A percentile compares a stretch with the other conserved stretches of the same genome.
Conservation (phyloP, 2,797 vertebrate species). For the Eptatretus atami region DNA sequence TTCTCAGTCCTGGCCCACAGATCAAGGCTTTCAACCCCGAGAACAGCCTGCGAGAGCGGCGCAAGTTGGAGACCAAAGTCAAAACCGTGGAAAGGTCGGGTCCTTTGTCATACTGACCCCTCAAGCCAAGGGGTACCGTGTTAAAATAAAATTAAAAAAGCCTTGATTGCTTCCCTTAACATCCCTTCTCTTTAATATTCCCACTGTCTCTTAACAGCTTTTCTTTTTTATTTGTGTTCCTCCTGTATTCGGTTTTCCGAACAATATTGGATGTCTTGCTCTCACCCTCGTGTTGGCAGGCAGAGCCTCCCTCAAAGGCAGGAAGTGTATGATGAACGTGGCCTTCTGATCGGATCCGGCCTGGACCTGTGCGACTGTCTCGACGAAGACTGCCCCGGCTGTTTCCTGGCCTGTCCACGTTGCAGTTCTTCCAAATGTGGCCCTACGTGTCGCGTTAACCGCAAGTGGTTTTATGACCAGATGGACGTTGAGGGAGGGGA, state of each 20-base stretch:
- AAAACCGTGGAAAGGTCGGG: constrained; percentile 18
- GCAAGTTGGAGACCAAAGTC: constrained; percentile 26
- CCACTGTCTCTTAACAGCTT: neutral
- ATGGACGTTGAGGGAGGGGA: constrained; percentile 87
- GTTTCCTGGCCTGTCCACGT: constrained; percentile 67
- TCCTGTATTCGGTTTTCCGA: too few relatives aligned
- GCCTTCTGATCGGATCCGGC: constrained; percentile 39
- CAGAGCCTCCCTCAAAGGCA: constrained; percentile 39
- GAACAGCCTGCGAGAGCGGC: constrained; percentile 31
- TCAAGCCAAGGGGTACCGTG: neutral
- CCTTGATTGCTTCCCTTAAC: neutral
- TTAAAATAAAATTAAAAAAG: constrained; percentile 1
- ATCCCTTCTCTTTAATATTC: neutral
- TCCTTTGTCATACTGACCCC: constrained; percentile 20
- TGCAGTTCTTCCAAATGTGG: constrained; percentile 67
- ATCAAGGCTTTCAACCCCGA: constrained; percentile 28
- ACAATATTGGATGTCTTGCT: neutral
- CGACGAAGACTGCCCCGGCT: constrained; percentile 64
- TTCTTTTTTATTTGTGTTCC: neutral
- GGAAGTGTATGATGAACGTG: constrained; percentile 54
- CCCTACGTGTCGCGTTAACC: constrained; percentile 60
- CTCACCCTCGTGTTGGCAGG: constrained; percentile 14
- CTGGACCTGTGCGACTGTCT: constrained; percentile 83
- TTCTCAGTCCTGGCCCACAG: constrained; percentile 30
- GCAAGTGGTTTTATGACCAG: constrained; percentile 93